Base-by-base conservation (phyloP, 1,140 invertebrate species). In the Nymphalis io region DNA sequence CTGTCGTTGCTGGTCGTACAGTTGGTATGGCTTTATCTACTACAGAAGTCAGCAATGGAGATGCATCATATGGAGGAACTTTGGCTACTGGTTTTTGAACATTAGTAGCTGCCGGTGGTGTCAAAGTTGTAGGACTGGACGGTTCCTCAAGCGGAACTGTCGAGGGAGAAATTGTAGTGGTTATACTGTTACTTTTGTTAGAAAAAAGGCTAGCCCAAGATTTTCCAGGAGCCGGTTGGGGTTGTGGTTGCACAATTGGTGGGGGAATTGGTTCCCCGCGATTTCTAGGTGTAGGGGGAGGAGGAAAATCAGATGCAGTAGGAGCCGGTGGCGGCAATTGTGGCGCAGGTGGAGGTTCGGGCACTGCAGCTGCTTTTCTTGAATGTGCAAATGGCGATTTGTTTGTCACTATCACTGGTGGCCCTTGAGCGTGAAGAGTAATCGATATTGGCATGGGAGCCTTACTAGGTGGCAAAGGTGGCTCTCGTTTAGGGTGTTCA, bases 81-180 rank as follows among this genome's bases (percentile, higher is more conserved):
- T 93, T 94, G 16, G 93, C 93, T 11, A 93, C 91, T 1, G 93
- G 93, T 73, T 93, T 93, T 40, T 92, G 93, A 27, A 92, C 70
- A 70, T 81, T 89, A 0, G 81, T 65, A 13, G 81, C 72, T 0
- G 75, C 65, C 5, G 85, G 80, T 1, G 88, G 83, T 0, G 78
- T 59, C 2, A 80, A 33, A 10, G 81, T 81, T 0, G 88, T 90
- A 13, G 89, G 88, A 53, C 83, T 89, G 0, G 82, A 44, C 0
- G 87, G 85, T 65, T 88, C 87, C 65, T 91, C 83, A 0, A 78
- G 53, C 3, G 75, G 67, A 10, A 76, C 68, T 0, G 73, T 53
- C 11, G 84, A 42, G 5, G 76, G 70, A 5, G 83, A 68, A 3
- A 74, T 44, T 0, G 81, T 66, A 0, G 78, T 67, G 1, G 81